Conservation (phyloP, 2,888 invertebrate species). For the Drosophila monieri region DNA sequence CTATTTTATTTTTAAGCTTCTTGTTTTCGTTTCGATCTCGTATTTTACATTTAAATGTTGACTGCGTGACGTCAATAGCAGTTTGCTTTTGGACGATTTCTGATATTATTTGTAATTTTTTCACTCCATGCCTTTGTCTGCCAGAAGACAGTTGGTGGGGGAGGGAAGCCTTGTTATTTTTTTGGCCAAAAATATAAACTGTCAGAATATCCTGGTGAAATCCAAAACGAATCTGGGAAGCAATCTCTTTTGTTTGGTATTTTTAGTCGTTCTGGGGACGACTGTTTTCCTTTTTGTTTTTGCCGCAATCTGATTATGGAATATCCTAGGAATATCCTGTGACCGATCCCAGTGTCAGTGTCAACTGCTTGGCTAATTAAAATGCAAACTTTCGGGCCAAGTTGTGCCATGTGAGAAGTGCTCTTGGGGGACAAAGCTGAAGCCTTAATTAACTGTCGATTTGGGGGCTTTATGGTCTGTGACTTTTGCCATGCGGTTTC, state of each 20-base stretch:
- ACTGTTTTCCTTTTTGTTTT: not conserved
- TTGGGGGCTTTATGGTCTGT: conserved; percentile 31
- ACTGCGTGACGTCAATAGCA: conserved; percentile 56
- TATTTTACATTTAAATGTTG: conserved; percentile 55
- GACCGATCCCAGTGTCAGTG: conserved; percentile 13
- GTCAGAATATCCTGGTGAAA: conserved; percentile 11
- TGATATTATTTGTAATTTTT: conserved; percentile 23
- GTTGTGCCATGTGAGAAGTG: conserved; percentile 23
- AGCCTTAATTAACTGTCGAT: conserved; percentile 56
- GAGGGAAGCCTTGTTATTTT: conserved; percentile 14
- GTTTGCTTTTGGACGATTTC: conserved; percentile 20
- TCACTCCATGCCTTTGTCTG: conserved; percentile 14
- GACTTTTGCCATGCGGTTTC: conserved; percentile 14
- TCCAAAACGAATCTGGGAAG: conserved; percentile 20
- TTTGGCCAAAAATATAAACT: conserved; percentile 31
- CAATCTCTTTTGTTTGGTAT: conserved; percentile 2
- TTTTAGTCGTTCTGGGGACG: conserved; percentile 4
- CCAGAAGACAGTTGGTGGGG: conserved; percentile 9
- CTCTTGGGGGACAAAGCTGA: conserved; percentile 18
- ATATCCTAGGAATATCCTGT: not conserved
- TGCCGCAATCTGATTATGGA: conserved; percentile 26
- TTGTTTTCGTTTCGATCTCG: conserved; percentile 18
- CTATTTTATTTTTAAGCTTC: conserved; percentile 29
- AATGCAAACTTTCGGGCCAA: conserved; percentile 28
- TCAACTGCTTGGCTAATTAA: conserved; percentile 31